Evolutionary conservation across 1,140 invertebrate species (phyloP).

Genomic region (Aphis craccivora): DNA sequence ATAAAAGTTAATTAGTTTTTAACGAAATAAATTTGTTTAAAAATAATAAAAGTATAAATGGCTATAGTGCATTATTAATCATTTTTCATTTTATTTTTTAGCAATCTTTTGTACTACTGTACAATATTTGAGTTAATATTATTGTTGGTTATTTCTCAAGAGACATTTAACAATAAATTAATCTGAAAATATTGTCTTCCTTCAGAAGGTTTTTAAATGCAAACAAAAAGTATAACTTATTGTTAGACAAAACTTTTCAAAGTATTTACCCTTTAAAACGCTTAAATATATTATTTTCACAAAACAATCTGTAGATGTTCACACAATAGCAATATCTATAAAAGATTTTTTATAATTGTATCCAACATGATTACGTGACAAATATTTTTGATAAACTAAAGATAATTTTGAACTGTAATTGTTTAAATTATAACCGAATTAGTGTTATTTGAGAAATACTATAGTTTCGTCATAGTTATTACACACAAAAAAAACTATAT

Average conservation of each 20-base stretch:
- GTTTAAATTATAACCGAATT: not conserved
- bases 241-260: not conserved
- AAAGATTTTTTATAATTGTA: not conserved
- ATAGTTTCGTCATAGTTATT: not conserved
- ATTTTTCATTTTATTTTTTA: not conserved
- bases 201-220: not conserved
- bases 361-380: not conserved
- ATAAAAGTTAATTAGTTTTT: not conserved
- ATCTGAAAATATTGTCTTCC: not conserved
- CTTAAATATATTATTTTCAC: not conserved
- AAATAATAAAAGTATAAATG: not conserved
- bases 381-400: not conserved
- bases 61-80: not conserved
- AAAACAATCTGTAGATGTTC: not conserved
- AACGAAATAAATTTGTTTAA: not conserved
- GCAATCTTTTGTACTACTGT: not conserved
- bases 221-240: not conserved
- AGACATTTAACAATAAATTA: constrained; percentile 3
- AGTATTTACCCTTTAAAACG: not conserved
- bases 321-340: not conserved
- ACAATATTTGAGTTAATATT: not conserved
- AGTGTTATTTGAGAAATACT: not conserved
- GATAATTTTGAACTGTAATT: not conserved
- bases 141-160: constrained; percentile 1
- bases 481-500: not conserved